Evolutionary conservation across 2,113 vertebrate genomes (phyloP).

Genomic region (Ibidorhyncha struthersii): DNA sequence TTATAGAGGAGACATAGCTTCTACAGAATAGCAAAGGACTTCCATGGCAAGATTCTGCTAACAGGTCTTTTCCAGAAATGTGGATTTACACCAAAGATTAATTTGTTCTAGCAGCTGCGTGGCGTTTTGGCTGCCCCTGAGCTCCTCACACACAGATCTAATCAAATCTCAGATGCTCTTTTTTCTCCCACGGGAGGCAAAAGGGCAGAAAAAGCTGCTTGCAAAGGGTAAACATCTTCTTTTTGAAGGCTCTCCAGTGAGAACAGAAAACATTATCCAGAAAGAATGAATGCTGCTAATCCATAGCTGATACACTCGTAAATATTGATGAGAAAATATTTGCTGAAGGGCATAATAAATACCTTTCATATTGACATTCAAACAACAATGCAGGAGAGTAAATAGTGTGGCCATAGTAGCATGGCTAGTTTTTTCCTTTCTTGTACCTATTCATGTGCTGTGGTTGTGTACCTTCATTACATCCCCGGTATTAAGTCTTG

Average conservation of each 20-base stretch:
- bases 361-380: slow-evolving; percentile 5
- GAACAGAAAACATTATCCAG: slow-evolving; percentile 10
- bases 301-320: neutral
- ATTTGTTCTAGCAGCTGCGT: neutral
- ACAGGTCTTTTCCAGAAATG: neutral
- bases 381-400: neutral
- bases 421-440: neutral
- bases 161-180: neutral
- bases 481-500: neutral
- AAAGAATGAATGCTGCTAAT: slow-evolving; percentile 10
- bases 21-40: neutral
- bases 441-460: neutral
- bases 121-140: neutral
- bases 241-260: slow-evolving; percentile 16
- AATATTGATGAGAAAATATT: slow-evolving; percentile 36
- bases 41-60: neutral
- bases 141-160: neutral
- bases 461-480: neutral
- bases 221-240: slow-evolving; percentile 21
- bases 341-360: slow-evolving; percentile 25
- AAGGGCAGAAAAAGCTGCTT: neutral
- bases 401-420: neutral
- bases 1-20: neutral
- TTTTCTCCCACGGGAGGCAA: neutral
- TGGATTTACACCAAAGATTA: neutral